phyloP scores from a whole-genome alignment of 2,797 vertebrate species.

The Natrix natrix region DNA sequence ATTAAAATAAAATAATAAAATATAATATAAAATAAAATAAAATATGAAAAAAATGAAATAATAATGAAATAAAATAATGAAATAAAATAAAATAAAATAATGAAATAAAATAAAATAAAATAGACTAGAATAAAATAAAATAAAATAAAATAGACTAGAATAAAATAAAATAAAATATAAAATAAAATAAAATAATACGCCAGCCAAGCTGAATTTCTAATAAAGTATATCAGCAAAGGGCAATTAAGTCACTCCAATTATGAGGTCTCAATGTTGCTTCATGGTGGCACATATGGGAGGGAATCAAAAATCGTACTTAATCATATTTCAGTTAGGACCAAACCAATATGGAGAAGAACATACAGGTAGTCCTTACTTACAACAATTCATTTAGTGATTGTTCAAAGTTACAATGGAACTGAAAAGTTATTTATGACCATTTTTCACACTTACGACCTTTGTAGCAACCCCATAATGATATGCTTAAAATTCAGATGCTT shows the following conservation, averaged over 20 bases:
- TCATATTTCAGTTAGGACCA: neutral
- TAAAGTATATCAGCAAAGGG: neutral
- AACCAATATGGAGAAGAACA: neutral
- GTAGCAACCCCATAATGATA: too few species aligned
- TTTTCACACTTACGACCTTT: too few species aligned
- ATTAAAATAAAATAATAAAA: neutral
- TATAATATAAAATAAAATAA: neutral
- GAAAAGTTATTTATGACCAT: too few species aligned
- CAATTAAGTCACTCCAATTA: neutral
- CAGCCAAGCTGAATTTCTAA: neutral
- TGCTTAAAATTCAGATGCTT: too few species aligned
- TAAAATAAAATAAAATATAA: neutral
- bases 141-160: too few species aligned
- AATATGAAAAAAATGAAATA: neutral
- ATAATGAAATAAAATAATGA: neutral
- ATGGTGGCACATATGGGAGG: neutral
- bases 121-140: too few species aligned
- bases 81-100: too few species aligned
- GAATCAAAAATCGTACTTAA: neutral
- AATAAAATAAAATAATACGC: neutral
- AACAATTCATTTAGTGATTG: too few species aligned
- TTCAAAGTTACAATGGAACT: too few species aligned
- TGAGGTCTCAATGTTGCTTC: neutral
- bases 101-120: too few species aligned
- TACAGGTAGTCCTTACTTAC: neutral